Base-by-base conservation (phyloP, 2,888 invertebrate genomes). In the Ethmia dodecea region DNA sequence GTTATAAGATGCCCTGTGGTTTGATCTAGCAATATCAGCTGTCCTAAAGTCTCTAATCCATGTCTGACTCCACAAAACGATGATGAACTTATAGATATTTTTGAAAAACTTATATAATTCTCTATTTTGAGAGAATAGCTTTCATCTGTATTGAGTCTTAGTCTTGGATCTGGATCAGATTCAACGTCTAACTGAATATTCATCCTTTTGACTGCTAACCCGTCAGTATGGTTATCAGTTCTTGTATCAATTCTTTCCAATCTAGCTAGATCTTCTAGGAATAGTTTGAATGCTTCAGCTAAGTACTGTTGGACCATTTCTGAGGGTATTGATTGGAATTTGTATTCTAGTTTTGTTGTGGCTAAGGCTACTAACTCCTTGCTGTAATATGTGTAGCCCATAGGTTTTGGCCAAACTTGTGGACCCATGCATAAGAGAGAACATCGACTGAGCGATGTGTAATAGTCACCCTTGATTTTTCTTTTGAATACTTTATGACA, bases 331-430 rank as follows among this genome's bases (percentile, higher is more conserved):
- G 74, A 62, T 31, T 68, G 53, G 13, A 81, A 75, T 50, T 87
- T 84, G 41, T 88, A 84, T 40, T 87, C 80, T 0, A 91, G 55
- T 41, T 88, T 89, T 10, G 80, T 75, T 9, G 87, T 83, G 6
- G 87, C 70, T 46, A 91, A 81, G 14, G 86, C 76, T 9, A 90
- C 75, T 5, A 91, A 84, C 18, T 88, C 86, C 13, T 88, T 87
- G 39, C 90, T 91, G 14, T 90, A 88, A 16, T 83, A 68, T 0
- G 90, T 87, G 34, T 88, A 88, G 0, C 91, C 91, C n/a, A 91
- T 92, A 1, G 94, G 94, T 52, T 89, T 87, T 0, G 94, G 94
- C 94, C 94, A 94, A 1, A 93, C 71, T 45, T 92, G 91, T 3
- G 88, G 88, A 10, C 89, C 88, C 34, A 90, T 91, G 60, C 94